These are phyloP conservation scores for Macrosoma leucophasiata DNA, from an alignment of 2,888 invertebrate genomes.

Conservation along the genomic window DNA sequence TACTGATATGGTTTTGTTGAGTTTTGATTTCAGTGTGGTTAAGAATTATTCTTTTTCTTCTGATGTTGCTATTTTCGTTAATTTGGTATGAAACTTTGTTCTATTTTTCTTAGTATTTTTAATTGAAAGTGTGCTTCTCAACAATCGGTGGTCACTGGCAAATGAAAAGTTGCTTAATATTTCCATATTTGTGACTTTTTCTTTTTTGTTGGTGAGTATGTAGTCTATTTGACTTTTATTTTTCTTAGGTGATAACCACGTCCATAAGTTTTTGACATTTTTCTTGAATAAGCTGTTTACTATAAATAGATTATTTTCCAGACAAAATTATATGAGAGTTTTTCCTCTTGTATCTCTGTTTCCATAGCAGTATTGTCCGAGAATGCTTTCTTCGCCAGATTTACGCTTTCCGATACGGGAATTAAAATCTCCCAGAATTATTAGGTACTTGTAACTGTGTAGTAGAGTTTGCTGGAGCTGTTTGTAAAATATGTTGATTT, in stretches of 20 bases:
- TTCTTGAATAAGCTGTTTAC: conserved; percentile 19
- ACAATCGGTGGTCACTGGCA: conserved; percentile 14
- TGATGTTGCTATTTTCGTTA: conserved; percentile 8
- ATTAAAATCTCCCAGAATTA: conserved; percentile 11
- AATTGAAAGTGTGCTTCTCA: conserved; percentile 8
- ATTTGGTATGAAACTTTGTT: conserved; percentile 8
- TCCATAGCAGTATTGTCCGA: conserved; percentile 18
- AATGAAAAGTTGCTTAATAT: conserved; percentile 11
- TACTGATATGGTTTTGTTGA: conserved; percentile 1
- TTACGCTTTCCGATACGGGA: conserved; percentile 9
- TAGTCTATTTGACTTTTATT: conserved; percentile 16
- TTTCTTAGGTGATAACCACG: conserved; percentile 14
- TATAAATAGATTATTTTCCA: conserved; percentile 16
- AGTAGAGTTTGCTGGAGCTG: too few species aligned
- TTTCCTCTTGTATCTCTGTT: conserved; percentile 21
- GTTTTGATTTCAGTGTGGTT: conserved; percentile 3
- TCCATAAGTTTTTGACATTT: conserved; percentile 16
- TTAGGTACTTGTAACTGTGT: conserved; percentile 3
- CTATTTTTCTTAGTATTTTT: conserved; percentile 9
- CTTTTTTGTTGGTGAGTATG: conserved; percentile 12
- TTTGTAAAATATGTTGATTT: too few species aligned
- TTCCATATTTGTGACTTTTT: conserved; percentile 13
- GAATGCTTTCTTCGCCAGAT: conserved; percentile 13
- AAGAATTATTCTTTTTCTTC: conserved; percentile 7
- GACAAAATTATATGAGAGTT: conserved; percentile 16